Evolutionary conservation across 2,113 vertebrate species (phyloP), one percentile per base, ranked within the genome.

Genomic region (Progne subis): DNA sequence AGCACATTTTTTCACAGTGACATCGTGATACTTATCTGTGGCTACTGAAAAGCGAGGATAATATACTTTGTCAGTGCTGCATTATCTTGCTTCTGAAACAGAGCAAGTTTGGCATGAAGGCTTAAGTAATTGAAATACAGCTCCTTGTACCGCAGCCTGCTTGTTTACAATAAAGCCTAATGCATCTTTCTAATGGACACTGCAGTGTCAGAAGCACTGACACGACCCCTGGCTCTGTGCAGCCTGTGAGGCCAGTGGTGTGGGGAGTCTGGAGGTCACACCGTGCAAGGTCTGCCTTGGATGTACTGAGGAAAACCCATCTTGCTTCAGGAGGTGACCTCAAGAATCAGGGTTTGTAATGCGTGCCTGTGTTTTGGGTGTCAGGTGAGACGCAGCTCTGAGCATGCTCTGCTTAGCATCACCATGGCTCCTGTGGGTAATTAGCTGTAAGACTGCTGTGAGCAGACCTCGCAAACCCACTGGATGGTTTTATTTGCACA

Each of bases 1-100:
- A 91, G 94, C 59, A 63, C 97, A 97, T 97, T 98, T 98, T 97
- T 98, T 91, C 94, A 92, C 79, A 19, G 95, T 97, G 97, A 97
- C 96, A 97, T 95, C 97, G 89, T 75, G 95, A 97, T 97, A 67
- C 94, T 96, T 92, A 95, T 97, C 93, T 91, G 64, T 79, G 95
- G 95, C 97, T 97, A 94, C 94, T 93, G 96, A 82, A 94, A 93
- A 91, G 94, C 84, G 79, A 88, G 94, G 89, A 90, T 96, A 95
- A 90, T 87, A 64, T 78, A 91, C 95, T 95, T 65, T 96, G 96
- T 94, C 89, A 96, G 94, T 81, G 83, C 76, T 41, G 86, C 49
- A 95, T 97, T 97, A 96, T 97, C 97, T 96, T 95, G 92, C 93
- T 94, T 91, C 95, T 97, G 97, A 97, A 97, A 95, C 44, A 87